Evolutionary conservation across 2,797 vertebrate genomes (phyloP).

Genomic region (Macropodus opercularis): DNA sequence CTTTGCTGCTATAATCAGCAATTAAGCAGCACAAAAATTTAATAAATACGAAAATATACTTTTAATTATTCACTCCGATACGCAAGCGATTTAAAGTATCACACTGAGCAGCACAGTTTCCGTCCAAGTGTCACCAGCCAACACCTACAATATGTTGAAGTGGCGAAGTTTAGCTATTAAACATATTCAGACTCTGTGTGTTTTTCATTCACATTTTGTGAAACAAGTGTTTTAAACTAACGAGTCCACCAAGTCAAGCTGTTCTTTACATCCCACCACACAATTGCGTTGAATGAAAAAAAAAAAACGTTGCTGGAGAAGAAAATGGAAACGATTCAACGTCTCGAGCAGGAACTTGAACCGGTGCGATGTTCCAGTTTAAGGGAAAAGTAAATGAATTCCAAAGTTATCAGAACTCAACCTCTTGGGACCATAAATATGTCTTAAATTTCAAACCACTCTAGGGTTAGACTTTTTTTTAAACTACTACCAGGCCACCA

Average conservation of each 20-base stretch:
- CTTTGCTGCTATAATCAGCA: neutral
- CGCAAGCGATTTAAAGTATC: no score
- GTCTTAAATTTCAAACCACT: no score
- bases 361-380: no score
- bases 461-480: no score
- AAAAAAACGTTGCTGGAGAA: neutral
- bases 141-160: conserved; percentile 16
- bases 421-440: neutral
- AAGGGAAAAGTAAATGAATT: neutral
- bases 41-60: neutral
- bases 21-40: neutral
- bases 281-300: neutral
- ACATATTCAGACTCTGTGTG: neutral
- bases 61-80: no score
- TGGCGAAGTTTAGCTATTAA: conserved; percentile 2
- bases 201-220: neutral
- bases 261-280: conserved; percentile 4
- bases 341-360: neutral
- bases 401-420: no score
- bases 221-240: no score
- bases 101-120: conserved; percentile 15
- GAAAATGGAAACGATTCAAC: neutral
- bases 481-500: no score
- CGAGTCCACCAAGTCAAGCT: neutral
- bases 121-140: conserved; percentile 48